A percentile compares a stretch with the other conserved stretches of the same genome.
Conservation (phyloP, 1,140 invertebrate genomes). For the Psix sp. region DNA sequence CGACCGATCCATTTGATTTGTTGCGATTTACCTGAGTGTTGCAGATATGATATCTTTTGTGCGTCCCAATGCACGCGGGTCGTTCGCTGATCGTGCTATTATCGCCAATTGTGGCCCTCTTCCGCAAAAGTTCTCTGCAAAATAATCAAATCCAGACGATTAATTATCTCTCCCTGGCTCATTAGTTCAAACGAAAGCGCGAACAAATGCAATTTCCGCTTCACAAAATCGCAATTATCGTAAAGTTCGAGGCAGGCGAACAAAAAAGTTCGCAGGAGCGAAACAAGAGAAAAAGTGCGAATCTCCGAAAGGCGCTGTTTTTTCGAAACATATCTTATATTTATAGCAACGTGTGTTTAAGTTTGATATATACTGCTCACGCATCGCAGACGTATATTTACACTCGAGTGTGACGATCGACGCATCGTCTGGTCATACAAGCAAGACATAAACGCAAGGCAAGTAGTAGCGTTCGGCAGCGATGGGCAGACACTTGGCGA, state of each 20-base stretch:
- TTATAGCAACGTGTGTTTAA: slow-evolving; percentile 26
- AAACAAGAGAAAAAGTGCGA: no score
- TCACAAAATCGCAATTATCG: no score
- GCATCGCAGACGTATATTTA: slow-evolving; percentile 48
- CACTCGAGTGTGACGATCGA: slow-evolving; percentile 49
- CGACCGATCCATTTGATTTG: slow-evolving; percentile 14
- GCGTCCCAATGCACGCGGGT: slow-evolving; percentile 80
- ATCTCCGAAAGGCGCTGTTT: background rate
- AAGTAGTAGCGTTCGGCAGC: slow-evolving; percentile 55
- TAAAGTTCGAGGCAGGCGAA: no score
- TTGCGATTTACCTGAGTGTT: slow-evolving; percentile 81
- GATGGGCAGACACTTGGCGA: slow-evolving; percentile 53
- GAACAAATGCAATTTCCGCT: background rate
- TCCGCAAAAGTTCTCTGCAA: slow-evolving; percentile 68
- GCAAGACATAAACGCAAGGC: slow-evolving; percentile 48
- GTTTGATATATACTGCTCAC: slow-evolving; percentile 50
- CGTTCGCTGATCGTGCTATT: slow-evolving; percentile 62
- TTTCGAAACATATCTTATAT: slow-evolving; percentile 37
- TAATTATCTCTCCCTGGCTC: background rate
- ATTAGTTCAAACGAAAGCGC: no score
- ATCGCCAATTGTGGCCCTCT: slow-evolving; percentile 64
- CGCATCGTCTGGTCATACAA: slow-evolving; percentile 51
- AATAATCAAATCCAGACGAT: slow-evolving; percentile 29
- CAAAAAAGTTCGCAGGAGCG: no score
- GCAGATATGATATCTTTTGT: slow-evolving; percentile 84